Evolutionary conservation across 1,140 invertebrate genomes (phyloP).

Genomic region (Daktulosphaira vitifoliae): DNA sequence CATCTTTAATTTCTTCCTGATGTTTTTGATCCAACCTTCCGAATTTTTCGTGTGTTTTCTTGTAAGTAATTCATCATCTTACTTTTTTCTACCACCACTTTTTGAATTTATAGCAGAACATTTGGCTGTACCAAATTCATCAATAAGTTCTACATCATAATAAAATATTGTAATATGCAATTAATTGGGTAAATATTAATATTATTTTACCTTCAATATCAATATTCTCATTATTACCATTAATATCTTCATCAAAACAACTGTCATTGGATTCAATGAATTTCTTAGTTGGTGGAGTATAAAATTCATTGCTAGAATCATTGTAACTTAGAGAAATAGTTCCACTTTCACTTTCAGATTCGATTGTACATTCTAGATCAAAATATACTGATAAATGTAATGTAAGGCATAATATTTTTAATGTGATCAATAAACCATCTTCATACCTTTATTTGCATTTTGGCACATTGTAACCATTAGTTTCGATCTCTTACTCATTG

Average conservation of each 20-base stretch:
- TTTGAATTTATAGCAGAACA: background rate
- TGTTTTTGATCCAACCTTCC: background rate
- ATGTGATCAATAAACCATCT: background rate
- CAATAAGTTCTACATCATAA: no score
- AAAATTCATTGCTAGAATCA: background rate
- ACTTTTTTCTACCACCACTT: background rate
- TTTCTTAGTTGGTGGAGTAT: background rate
- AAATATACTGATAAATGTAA: no score
- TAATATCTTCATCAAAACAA: background rate
- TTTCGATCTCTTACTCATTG: conserved; percentile 2
- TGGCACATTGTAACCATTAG: background rate
- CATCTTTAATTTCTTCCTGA: background rate
- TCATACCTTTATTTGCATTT: no score
- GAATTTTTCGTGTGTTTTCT: background rate
- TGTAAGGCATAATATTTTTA: background rate
- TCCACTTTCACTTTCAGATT: no score
- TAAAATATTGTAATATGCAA: no score
- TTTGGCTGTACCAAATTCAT: background rate
- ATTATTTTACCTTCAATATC: background rate
- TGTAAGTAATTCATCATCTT: background rate
- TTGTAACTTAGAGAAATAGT: background rate
- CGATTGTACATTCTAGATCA: no score
- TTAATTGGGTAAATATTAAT: no score
- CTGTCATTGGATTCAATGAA: background rate
- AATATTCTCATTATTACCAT: background rate